Conservation (phyloP, 2,113 vertebrate species). For the Eulacestoma nigropectus region DNA sequence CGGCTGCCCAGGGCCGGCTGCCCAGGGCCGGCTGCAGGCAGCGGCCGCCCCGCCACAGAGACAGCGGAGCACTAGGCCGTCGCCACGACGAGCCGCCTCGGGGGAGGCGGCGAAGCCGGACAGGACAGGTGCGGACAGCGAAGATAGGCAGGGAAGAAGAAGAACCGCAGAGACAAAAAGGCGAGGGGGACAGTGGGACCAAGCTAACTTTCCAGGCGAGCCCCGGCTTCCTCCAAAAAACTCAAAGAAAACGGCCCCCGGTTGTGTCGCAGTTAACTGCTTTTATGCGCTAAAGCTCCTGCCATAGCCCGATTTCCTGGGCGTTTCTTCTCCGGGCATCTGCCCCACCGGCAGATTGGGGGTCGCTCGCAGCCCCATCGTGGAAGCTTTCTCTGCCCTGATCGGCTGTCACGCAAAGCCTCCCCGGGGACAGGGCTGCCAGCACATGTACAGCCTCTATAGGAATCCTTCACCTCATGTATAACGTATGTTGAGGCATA, state of each 20-base stretch:
- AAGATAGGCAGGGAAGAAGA: no score
- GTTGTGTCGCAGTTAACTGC: rapidly evolving
- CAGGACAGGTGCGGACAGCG: background rate
- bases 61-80: rapidly evolving
- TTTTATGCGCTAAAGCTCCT: background rate
- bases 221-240: rapidly evolving
- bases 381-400: rapidly evolving
- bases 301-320: rapidly evolving
- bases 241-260: rapidly evolving
- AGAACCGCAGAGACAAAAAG: no score
- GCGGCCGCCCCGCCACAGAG: no score
- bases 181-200: rapidly evolving
- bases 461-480: background rate
- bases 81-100: rapidly evolving
- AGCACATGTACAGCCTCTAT: no score
- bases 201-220: rapidly evolving
- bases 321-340: background rate
- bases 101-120: background rate
- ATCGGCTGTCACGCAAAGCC: rapidly evolving
- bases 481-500: background rate
- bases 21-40: background rate
- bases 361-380: rapidly evolving
- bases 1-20: no score
- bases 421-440: background rate
- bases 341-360: rapidly evolving